Percentiles rank a stretch among this genome's conserved stretches.
These are phyloP conservation scores for Osmerus eperlanus DNA, from an alignment of 2,113 vertebrate genomes.

Conservation along the genomic window DNA sequence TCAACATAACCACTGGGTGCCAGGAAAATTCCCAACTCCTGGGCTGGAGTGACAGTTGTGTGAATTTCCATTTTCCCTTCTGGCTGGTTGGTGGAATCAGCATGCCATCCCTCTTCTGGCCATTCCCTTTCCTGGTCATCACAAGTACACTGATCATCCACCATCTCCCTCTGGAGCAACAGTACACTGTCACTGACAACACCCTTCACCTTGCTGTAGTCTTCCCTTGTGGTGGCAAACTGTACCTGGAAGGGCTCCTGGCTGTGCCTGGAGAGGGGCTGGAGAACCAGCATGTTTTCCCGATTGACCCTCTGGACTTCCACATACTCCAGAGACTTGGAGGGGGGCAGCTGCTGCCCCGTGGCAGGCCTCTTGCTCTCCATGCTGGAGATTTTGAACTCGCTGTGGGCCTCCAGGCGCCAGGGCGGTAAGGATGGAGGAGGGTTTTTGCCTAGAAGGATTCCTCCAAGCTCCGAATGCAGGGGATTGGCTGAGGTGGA, in stretches of 20 bases:
- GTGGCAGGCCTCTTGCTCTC: conserved; percentile 2
- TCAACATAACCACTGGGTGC: conserved; percentile 82
- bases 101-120: conserved; percentile 28
- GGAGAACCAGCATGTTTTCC: conserved; percentile 72
- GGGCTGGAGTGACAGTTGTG: conserved; percentile 17
- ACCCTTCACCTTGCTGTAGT: conserved; percentile 84
- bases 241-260: conserved; percentile 34
- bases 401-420: conserved; percentile 44
- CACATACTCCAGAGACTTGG: conserved; percentile 77
- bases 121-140: conserved; percentile 47
- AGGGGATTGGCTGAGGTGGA: conserved; percentile 38
- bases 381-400: conserved; percentile 32
- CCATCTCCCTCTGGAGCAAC: conserved; percentile 76
- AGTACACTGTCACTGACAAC: conserved; percentile 73
- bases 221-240: conserved; percentile 51
- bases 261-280: conserved; percentile 65
- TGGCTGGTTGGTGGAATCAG: conserved; percentile 28
- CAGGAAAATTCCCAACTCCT: conserved; percentile 45
- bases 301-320: conserved; percentile 82
- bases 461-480: conserved; percentile 25
- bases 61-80: conserved; percentile 56
- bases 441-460: conserved; percentile 17
- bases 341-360: conserved; percentile 29
- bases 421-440: conserved; percentile 4
- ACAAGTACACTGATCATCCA: conserved; percentile 24